Conservation (phyloP, 2,888 invertebrate genomes). For the Cylindroiulus punctatus region DNA sequence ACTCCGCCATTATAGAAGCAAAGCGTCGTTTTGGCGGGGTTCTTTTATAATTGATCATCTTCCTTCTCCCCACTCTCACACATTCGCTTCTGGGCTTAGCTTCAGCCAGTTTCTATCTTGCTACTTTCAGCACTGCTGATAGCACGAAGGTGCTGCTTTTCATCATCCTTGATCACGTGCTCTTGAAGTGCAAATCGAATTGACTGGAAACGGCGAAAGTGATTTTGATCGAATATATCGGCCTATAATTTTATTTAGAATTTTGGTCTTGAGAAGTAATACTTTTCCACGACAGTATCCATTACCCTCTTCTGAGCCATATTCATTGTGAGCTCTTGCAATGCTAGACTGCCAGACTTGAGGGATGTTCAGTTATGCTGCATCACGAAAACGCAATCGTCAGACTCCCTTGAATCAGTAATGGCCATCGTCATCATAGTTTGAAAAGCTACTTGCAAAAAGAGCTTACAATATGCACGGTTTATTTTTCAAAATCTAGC, state of each 20-base stretch:
- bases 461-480: too few relatives aligned
- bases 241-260: neutral
- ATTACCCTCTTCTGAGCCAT: neutral
- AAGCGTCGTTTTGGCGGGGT: neutral
- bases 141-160: neutral
- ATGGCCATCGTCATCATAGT: too few relatives aligned
- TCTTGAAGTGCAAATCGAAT: neutral
- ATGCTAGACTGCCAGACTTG: neutral
- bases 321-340: neutral
- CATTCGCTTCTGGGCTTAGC: neutral
- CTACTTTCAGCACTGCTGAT: neutral
- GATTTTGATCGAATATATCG: neutral
- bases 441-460: too few relatives aligned
- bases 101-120: neutral
- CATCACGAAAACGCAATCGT: too few relatives aligned
- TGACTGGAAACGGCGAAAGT: neutral
- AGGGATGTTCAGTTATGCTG: too few relatives aligned
- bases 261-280: neutral
- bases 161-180: neutral
- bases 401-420: too few relatives aligned
- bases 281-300: neutral
- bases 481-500: too few relatives aligned
- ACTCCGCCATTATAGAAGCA: neutral
- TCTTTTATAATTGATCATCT: constrained; percentile 29
- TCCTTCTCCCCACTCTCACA: neutral